Evolutionary conservation across 2,113 vertebrate genomes (phyloP), one percentile per base, ranked within the genome.

Genomic region (Solea solea): DNA sequence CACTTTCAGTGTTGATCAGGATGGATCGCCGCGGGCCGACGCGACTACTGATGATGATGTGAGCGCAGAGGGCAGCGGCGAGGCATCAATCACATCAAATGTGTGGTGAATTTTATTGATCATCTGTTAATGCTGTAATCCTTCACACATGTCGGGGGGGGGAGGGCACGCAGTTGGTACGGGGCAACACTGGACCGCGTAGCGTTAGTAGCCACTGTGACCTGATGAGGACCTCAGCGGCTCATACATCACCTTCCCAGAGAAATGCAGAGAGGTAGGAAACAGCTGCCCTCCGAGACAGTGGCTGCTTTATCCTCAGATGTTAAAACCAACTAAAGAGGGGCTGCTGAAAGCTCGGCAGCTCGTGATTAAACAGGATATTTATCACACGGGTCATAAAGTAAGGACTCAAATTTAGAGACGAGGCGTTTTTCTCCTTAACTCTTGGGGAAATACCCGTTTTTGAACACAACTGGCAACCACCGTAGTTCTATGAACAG

Each of bases 21-120:
- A 88, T 89, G 87, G 82, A 87, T 88, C 64, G 7, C 81, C 62
- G 8, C 25, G 7, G 21, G 45, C 52, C 67, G 61, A 41, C 64
- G 12, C 21, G 9, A 57, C 73, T 80, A 72, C 72, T 82, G 55
- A 90, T 85, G 83, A 79, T 54, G 74, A 70, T 44, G 62, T 70
- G 70, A 84, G 84, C 75, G 3, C 86, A 74, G 70, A 80, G 84
- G 82, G 83, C 88, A 88, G 66, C 56, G 9, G 46, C 50, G 56
- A 72, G 21, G 62, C 83, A 87, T 89, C 85, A 69, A 91, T 91
- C 87, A 92, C 76, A 44, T 56, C 62, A 55, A 69, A 72, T 44
- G 64, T 69, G 72, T 62, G 16, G 27, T 61, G 59, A 83, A 63
- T 77, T 86, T 80, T 86, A 89, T 85, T 86, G 87, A 90, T 90